These are phyloP conservation scores for Pterocles burchelli DNA, from an alignment of 2,113 vertebrate genomes.

Conservation along the genomic window DNA sequence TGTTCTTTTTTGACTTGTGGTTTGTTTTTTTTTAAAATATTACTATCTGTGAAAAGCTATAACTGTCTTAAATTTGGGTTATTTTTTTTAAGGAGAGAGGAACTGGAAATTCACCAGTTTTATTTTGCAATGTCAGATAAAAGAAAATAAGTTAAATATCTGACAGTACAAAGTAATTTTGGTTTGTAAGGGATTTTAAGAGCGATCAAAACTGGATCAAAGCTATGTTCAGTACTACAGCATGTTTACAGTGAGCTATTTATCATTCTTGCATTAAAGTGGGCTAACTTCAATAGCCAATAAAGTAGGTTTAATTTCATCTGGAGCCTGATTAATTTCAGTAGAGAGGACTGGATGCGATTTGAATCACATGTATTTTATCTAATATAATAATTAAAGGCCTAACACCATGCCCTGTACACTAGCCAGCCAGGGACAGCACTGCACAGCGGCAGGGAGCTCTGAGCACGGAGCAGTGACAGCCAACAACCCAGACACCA, in stretches of 20 bases:
- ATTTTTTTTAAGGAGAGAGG: neutral
- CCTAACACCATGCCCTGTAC: neutral
- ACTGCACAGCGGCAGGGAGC: neutral
- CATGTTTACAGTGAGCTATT: neutral
- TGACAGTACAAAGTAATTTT: neutral
- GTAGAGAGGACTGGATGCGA: neutral
- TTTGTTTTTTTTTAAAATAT: neutral
- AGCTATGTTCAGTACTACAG: neutral
- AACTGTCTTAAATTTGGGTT: neutral
- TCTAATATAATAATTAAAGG: neutral
- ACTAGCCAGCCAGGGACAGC: neutral
- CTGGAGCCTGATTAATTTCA: constrained; percentile 6
- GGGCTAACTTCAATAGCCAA: neutral
- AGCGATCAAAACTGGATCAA: neutral
- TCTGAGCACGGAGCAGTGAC: neutral
- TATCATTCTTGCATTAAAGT: neutral
- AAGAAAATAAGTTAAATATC: neutral
- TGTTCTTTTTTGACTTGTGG: neutral
- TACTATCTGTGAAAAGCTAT: neutral
- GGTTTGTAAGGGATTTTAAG: neutral
- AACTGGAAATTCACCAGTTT: neutral
- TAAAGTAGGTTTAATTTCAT: neutral
- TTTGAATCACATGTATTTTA: neutral
- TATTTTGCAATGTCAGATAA: neutral
- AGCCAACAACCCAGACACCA: neutral